A percentile compares a stretch with the other conserved stretches of the same genome.
Evolutionary conservation across 1,140 invertebrate species (phyloP).

Genomic region (Bombus soroeensis): DNA sequence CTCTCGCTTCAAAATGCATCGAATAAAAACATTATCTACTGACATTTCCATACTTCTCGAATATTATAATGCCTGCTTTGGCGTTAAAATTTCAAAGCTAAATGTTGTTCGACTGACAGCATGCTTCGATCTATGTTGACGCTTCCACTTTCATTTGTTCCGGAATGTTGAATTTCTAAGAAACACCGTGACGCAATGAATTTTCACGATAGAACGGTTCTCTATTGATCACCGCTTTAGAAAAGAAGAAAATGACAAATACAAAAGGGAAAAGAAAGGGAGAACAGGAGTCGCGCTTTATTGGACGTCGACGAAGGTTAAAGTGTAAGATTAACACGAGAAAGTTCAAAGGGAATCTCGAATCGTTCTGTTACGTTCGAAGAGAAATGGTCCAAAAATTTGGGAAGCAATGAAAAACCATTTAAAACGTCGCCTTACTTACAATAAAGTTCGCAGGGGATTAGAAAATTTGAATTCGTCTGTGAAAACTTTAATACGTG

Average conservation of each 20-base stretch:
- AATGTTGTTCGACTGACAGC: neutral
- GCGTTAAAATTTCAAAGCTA: neutral
- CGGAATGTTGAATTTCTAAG: neutral
- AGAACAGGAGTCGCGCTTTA: constrained; percentile 2
- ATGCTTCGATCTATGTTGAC: neutral
- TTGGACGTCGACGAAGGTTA: constrained; percentile 32
- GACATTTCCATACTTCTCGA: neutral
- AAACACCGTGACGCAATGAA: constrained; percentile 5
- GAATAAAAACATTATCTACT: neutral
- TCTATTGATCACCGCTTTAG: neutral
- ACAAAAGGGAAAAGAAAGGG: neutral
- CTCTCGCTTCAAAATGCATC: neutral
- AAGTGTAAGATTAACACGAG: constrained; percentile 13
- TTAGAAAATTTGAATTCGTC: neutral
- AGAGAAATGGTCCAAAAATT: neutral
- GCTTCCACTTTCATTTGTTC: neutral
- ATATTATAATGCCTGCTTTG: neutral
- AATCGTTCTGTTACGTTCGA: constrained; percentile 3
- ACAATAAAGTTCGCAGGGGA: neutral
- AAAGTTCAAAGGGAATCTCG: constrained; percentile 24
- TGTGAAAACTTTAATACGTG: neutral
- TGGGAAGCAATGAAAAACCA: neutral
- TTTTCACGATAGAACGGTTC: neutral
- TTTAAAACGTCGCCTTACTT: neutral
- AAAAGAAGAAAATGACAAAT: neutral